Conservation (phyloP, 2,113 vertebrate species). For the Pachycephala philippinensis region DNA sequence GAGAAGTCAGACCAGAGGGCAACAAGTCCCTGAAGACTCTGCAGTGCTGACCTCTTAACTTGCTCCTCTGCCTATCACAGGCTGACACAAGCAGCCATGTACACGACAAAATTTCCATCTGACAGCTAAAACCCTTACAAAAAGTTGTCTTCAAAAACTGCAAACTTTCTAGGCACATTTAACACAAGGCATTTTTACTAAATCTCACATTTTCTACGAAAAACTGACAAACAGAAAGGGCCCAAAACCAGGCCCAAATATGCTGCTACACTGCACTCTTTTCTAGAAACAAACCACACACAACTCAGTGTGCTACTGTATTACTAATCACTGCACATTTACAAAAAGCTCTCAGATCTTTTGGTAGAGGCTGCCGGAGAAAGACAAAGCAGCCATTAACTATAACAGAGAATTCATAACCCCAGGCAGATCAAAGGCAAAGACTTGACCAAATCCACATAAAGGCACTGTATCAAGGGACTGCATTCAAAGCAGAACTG, state of each 20-base stretch:
- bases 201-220: neutral
- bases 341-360: neutral
- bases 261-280: neutral
- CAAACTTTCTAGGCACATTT: neutral
- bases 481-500: neutral
- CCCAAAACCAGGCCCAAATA: neutral
- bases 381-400: constrained; percentile 7
- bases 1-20: neutral
- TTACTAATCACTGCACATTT: neutral
- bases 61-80: neutral
- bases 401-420: neutral
- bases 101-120: neutral
- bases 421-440: neutral
- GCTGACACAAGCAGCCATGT: neutral
- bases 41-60: neutral
- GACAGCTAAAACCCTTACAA: neutral
- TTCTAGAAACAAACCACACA: neutral
- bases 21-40: neutral
- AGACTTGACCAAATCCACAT: neutral
- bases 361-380: neutral
- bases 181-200: neutral
- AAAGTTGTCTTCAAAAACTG: neutral
- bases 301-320: neutral
- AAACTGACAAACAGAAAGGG: neutral
- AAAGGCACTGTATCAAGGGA: neutral